Conservation (phyloP, 2,113 vertebrate genomes). For the Atherinomorus stipes region DNA sequence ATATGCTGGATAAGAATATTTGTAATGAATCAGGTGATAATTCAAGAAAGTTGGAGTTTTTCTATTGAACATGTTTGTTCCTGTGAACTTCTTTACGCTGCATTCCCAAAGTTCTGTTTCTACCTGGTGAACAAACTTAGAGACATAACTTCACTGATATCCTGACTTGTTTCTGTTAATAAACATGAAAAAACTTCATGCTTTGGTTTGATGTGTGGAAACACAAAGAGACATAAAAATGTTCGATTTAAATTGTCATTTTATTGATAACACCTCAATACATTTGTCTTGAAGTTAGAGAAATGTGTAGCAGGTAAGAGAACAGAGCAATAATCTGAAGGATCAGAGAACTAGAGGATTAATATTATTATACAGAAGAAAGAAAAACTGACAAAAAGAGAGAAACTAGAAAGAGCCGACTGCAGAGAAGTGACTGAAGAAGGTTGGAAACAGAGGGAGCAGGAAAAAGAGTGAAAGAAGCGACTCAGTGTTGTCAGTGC, state of each 20-base stretch:
- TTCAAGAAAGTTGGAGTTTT: too few species aligned
- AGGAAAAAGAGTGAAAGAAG: constrained; percentile 51
- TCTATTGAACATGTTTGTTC: too few species aligned
- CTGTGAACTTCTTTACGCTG: too few species aligned
- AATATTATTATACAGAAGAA: constrained; percentile 76
- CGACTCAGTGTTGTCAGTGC: constrained; percentile 75
- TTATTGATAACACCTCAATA: constrained; percentile 84
- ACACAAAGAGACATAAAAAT: constrained; percentile 11
- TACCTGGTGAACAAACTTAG: too few species aligned
- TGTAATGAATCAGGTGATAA: too few species aligned
- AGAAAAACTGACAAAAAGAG: constrained; percentile 72
- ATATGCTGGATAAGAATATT: too few species aligned
- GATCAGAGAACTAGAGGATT: constrained; percentile 76
- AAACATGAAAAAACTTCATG: too few species aligned
- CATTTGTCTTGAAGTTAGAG: constrained; percentile 80
- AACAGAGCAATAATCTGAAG: constrained; percentile 79
- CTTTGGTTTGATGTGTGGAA: not conserved
- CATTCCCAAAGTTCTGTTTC: too few species aligned
- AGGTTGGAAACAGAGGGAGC: too few species aligned
- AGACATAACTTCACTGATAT: too few species aligned
- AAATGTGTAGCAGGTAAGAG: constrained; percentile 80
- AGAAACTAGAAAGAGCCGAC: constrained; percentile 63
- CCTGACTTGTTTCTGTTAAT: too few species aligned
- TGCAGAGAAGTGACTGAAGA: constrained; percentile 65
- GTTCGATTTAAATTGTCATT: constrained; percentile 76